Percentiles rank a stretch among this genome's conserved stretches.
Evolutionary conservation across 1,140 invertebrate species (phyloP).

Genomic region (Philotrypesis tridentata): DNA sequence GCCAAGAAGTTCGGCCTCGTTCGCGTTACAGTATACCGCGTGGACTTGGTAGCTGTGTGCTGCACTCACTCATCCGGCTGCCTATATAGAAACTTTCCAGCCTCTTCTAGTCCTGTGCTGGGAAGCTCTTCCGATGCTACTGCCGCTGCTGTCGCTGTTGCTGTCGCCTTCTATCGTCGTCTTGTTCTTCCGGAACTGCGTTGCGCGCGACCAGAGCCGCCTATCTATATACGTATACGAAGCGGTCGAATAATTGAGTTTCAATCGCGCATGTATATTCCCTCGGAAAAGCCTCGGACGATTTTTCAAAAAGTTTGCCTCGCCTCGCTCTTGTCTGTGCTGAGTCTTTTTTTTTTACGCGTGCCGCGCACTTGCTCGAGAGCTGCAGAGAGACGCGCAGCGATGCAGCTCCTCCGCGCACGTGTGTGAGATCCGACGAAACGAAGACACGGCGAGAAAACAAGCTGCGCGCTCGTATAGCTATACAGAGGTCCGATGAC

Average conservation of each 20-base stretch:
- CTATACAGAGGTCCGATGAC: neutral
- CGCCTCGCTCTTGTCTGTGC: too few species aligned
- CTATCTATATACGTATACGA: too few species aligned
- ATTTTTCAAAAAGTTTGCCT: slow-evolving; percentile 51
- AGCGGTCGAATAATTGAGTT: slow-evolving; percentile 55
- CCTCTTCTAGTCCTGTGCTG: slow-evolving; percentile 50
- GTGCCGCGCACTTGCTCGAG: too few species aligned
- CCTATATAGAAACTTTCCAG: slow-evolving; percentile 58
- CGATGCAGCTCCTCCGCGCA: too few species aligned
- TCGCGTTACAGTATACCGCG: slow-evolving; percentile 32
- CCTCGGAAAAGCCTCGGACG: slow-evolving; percentile 44
- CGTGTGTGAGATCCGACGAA: neutral
- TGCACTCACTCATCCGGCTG: slow-evolving; percentile 39
- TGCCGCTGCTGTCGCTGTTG: neutral
- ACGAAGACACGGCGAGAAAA: neutral
- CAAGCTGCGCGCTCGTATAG: neutral
- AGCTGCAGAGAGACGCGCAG: too few species aligned
- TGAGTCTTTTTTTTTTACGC: slow-evolving; percentile 38
- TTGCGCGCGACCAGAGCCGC: too few species aligned
- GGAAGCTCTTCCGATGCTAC: neutral
- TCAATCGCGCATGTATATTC: slow-evolving; percentile 50
- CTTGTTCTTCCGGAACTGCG: too few species aligned
- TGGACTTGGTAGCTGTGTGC: slow-evolving; percentile 39
- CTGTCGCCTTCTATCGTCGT: too few species aligned
- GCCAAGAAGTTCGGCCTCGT: slow-evolving; percentile 51